phyloP scores from a whole-genome alignment of 2,888 invertebrate species.

The Caenorhabditis sp. region DNA sequence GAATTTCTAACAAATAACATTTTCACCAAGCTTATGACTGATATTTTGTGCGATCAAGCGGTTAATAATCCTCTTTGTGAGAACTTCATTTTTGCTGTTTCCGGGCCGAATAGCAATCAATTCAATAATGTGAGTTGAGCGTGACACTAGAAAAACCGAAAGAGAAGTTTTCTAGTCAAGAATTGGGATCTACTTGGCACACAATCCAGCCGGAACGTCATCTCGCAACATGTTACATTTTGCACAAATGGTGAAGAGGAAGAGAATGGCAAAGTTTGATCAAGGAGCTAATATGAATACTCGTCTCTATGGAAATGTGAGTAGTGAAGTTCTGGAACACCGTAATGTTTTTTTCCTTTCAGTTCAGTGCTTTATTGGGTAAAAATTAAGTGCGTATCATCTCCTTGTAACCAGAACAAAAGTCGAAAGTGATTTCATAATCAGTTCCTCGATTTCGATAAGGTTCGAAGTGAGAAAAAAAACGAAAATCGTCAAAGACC shows the following conservation, averaged over 20 bases:
- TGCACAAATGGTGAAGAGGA: constrained; percentile 62
- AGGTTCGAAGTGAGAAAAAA: too few species aligned
- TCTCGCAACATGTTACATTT: constrained; percentile 60
- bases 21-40: constrained; percentile 61
- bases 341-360: too few species aligned
- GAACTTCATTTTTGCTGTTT: constrained; percentile 62
- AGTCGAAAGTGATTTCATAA: too few species aligned
- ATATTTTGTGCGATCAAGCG: constrained; percentile 58
- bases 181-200: constrained; percentile 66
- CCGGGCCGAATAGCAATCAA: constrained; percentile 67
- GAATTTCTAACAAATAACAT: constrained; percentile 68
- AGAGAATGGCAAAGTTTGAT: constrained; percentile 54
- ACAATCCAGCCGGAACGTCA: constrained; percentile 66
- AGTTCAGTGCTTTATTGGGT: too few species aligned
- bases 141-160: too few species aligned
- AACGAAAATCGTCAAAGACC: too few species aligned
- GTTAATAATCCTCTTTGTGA: constrained; percentile 62
- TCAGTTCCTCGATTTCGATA: too few species aligned
- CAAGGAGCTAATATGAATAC: constrained; percentile 49
- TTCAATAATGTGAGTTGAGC: constrained; percentile 57
- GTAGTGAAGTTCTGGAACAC: background rate
- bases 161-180: constrained; percentile 65
- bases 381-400: too few species aligned
- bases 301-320: constrained; percentile 49
- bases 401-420: too few species aligned